Evolutionary conservation across 1,140 invertebrate species (phyloP), one percentile per base, ranked within the genome.

Genomic region (Scaptomyza pallida): DNA sequence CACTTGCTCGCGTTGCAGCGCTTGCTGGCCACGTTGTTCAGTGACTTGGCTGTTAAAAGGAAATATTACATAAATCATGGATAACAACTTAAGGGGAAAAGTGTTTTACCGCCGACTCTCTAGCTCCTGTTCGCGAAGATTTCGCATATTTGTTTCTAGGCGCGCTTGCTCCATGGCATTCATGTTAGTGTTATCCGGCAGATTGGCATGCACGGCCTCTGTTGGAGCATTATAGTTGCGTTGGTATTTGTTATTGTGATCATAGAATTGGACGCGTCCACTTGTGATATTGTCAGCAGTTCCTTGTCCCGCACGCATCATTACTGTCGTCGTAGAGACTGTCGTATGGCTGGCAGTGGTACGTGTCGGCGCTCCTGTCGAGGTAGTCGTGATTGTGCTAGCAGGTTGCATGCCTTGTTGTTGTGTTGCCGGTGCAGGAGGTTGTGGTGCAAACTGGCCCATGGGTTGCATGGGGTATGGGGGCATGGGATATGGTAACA

Each of bases 181-280:
- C 0, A 73, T 21, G 8, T 82, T 51, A 1, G 26, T 59, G 13
- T 44, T 13, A 54, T 79, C 60, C 1, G 33, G 59, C 5, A 17
- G 43, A 54, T 79, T 78, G 2, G 47, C 35, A 16, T 78, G 77
- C 26, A 89, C 88, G 0, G 69, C 33, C n/a, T 72, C 12, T 1
- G 37, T 19, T 4, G 89, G 50, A 2, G 78, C 77, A 4, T 75
- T 60, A 33, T 91, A 90, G 0, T 81, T 72, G 2, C 73, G 62
- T 10, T 55, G 43, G 52, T 86, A 89, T 40, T 89, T 91, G 48
- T 90, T 91, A 16, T 89, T 78, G 19, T 91, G 90, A 62, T 91
- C 89, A 44, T 82, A 91, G 43, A 82, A 91, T 37, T 91, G 77
- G n/a, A 91, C 81, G 9, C 48, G 74, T 3, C 45, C 59, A 2